Evolutionary conservation across 2,797 vertebrate genomes (phyloP).

Genomic region (Zalophus californianus): DNA sequence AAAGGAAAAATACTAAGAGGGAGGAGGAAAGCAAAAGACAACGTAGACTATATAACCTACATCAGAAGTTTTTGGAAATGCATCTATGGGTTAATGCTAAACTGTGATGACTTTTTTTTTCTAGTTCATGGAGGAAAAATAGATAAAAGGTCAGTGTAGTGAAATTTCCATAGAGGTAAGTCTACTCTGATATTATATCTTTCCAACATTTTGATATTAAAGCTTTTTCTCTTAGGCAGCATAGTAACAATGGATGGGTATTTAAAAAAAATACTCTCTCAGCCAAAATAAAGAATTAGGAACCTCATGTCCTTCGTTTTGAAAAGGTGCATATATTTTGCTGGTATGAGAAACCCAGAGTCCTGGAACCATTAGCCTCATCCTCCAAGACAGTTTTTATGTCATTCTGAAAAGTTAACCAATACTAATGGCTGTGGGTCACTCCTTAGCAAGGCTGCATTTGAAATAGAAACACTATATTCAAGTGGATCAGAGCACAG

Average conservation of each 20-base stretch:
- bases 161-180: not conserved
- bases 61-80: not conserved
- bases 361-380: not conserved
- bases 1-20: not conserved
- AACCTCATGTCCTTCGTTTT: not conserved
- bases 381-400: not conserved
- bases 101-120: not conserved
- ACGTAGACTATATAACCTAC: not conserved
- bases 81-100: not conserved
- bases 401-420: not conserved
- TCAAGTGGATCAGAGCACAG: not conserved
- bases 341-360: not conserved
- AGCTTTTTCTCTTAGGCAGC: not conserved
- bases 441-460: not conserved
- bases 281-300: constrained; percentile 9
- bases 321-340: not conserved
- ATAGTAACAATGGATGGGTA: not conserved
- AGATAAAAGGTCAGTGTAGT: not conserved
- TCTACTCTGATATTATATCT: not conserved
- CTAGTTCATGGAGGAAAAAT: not conserved
- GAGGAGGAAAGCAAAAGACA: constrained; percentile 1
- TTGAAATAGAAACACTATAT: not conserved
- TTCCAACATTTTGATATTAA: constrained; percentile 28
- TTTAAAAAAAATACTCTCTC: not conserved
- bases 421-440: not conserved